These are phyloP conservation scores for Tenthredo scrophulariae DNA, from an alignment of 2,888 invertebrate species.

Conservation along the genomic window DNA sequence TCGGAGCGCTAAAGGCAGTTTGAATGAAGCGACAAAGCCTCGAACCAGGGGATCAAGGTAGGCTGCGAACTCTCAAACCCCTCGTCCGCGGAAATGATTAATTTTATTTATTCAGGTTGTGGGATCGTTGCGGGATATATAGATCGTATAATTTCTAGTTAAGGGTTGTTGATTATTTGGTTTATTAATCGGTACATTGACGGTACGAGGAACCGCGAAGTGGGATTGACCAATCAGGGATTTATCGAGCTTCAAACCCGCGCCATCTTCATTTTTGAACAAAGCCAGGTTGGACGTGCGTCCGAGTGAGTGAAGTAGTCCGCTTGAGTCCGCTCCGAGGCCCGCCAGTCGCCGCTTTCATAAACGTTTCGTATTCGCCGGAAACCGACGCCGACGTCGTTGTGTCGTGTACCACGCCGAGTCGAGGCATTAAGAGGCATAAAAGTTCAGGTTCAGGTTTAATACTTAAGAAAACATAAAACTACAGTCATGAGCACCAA, in stretches of 20 bases:
- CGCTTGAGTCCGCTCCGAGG: conserved; percentile 82
- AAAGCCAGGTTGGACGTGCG: conserved; percentile 82
- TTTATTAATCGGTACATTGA: conserved; percentile 47
- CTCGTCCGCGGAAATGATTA: conserved; percentile 79
- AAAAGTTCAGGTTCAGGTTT: neutral
- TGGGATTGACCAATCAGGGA: conserved; percentile 77
- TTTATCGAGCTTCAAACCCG: conserved; percentile 81
- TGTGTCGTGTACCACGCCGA: conserved; percentile 53
- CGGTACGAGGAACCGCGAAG: conserved; percentile 57
- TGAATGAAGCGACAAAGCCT: conserved; percentile 73
- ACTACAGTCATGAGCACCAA: conserved; percentile 86
- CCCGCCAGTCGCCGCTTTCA: conserved; percentile 74
- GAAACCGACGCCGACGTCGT: conserved; percentile 73
- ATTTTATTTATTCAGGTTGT: conserved; percentile 66
- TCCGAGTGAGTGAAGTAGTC: conserved; percentile 82
- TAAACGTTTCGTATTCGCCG: conserved; percentile 69
- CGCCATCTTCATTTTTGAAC: conserved; percentile 93
- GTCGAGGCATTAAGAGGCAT: conserved; percentile 32
- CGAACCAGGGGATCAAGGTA: conserved; percentile 72
- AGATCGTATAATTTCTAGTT: conserved; percentile 56
- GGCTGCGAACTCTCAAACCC: conserved; percentile 84
- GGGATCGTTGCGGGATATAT: conserved; percentile 56
- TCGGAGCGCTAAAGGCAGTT: conserved; percentile 64
- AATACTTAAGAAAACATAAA: conserved; percentile 11
- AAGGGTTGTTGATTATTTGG: conserved; percentile 49